phyloP scores from a whole-genome alignment of 2,888 invertebrate species.

The Pandemis cinnamomeana region DNA sequence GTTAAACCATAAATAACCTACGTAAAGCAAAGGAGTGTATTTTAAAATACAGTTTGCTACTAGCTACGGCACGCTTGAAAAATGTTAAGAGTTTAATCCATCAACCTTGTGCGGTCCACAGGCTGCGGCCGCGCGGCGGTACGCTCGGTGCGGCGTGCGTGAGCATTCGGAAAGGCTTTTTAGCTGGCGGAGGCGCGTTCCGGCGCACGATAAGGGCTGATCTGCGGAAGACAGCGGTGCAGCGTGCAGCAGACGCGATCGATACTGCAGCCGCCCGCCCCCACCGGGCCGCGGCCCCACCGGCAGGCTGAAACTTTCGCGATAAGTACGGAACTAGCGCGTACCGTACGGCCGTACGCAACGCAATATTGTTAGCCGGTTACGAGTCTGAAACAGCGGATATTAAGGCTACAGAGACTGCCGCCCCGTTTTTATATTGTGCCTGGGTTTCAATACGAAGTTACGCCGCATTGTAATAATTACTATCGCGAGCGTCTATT shows the following conservation, averaged over 20 bases:
- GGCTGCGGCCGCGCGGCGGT: constrained; percentile 6
- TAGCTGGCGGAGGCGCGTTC: constrained; percentile 69
- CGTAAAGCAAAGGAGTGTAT: background rate
- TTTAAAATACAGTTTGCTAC: background rate
- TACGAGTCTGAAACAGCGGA: constrained; percentile 82
- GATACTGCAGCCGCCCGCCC: constrained; percentile 72
- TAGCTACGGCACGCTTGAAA: background rate
- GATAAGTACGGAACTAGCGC: constrained; percentile 84
- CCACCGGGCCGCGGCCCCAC: constrained; percentile 47
- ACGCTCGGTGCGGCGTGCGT: constrained; percentile 59
- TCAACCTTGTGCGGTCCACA: background rate
- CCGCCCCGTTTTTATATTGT: constrained; percentile 77
- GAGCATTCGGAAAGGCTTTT: constrained; percentile 70
- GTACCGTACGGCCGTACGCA: constrained; percentile 83
- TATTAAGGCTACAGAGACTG: constrained; percentile 79
- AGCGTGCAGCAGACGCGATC: constrained; percentile 81
- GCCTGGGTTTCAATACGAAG: constrained; percentile 70
- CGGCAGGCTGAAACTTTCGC: constrained; percentile 80
- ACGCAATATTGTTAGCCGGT: constrained; percentile 84
- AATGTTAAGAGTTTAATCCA: background rate
- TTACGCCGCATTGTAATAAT: constrained; percentile 72
- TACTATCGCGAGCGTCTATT: constrained; percentile 53
- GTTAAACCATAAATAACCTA: too few relatives aligned
- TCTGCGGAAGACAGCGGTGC: constrained; percentile 83
- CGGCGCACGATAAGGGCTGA: constrained; percentile 80